Evolutionary conservation across 2,113 vertebrate genomes (phyloP).

Genomic region (Epinephelus moara): DNA sequence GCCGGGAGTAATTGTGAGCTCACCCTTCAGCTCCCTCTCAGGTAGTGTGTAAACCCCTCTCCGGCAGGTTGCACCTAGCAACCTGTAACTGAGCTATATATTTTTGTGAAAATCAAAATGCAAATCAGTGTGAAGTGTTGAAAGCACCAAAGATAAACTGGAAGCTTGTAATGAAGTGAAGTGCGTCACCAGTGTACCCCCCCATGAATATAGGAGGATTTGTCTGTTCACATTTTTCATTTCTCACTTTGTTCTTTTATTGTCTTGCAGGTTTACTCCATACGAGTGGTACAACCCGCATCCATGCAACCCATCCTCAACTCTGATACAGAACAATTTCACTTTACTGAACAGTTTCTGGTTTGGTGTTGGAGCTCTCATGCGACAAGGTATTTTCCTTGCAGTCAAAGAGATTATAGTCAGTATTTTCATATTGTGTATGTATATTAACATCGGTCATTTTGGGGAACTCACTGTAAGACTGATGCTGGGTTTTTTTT

Average conservation of each 20-base stretch:
- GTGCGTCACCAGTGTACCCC: background rate
- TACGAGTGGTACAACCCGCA: conserved; percentile 99
- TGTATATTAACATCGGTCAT: background rate
- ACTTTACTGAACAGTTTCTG: conserved; percentile 99
- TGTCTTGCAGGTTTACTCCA: conserved; percentile 93
- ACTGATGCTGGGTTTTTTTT: background rate
- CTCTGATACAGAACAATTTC: conserved; percentile 99
- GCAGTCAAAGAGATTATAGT: conserved; percentile 35
- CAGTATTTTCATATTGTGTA: background rate
- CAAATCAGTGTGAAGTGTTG: conserved; percentile 32
- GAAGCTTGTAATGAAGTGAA: background rate
- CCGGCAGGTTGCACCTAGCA: conserved; percentile 23
- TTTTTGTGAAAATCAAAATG: conserved; percentile 51
- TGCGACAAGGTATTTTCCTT: conserved; percentile 95
- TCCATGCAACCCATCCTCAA: conserved; percentile 96
- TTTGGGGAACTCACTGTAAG: background rate
- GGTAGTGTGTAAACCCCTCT: conserved; percentile 14
- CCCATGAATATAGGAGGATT: background rate
- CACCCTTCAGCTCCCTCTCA: conserved; percentile 28
- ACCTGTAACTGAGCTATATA: conserved; percentile 13
- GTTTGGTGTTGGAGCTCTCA: conserved; percentile 99
- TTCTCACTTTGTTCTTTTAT: conserved; percentile 1
- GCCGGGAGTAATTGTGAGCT: conserved; percentile 16
- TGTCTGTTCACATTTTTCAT: background rate
- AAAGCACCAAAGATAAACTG: conserved; percentile 13